Conservation (phyloP, 2,113 vertebrate genomes). For the Mobula hypostoma region DNA sequence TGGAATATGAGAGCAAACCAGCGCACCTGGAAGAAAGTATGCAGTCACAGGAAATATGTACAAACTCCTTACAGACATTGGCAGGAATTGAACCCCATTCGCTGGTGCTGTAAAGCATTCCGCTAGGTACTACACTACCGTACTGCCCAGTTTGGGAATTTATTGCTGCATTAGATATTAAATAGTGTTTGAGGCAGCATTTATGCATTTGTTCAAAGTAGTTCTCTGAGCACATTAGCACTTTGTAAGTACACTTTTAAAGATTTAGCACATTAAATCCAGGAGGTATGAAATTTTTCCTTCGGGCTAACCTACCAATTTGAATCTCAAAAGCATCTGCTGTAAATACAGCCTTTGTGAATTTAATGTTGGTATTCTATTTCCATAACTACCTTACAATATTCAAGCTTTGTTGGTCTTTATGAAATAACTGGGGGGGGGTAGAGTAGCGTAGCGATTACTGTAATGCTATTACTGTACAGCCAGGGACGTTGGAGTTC, state of each 20-base stretch:
- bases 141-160: neutral
- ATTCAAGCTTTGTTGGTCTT: neutral
- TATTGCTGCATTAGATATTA: neutral
- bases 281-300: neutral
- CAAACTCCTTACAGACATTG: too few species aligned
- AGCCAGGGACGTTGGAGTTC: too few species aligned
- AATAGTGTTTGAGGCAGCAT: neutral
- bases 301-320: neutral
- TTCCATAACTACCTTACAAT: neutral
- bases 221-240: neutral
- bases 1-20: too few species aligned
- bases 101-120: too few species aligned
- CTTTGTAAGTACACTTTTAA: neutral
- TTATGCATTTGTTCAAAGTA: neutral
- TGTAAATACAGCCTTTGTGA: neutral
- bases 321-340: neutral
- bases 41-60: too few species aligned
- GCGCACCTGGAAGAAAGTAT: too few species aligned
- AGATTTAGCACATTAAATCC: neutral
- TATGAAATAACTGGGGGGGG: neutral
- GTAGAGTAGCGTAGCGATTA: too few species aligned
- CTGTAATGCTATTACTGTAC: too few species aligned
- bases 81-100: too few species aligned
- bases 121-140: too few species aligned
- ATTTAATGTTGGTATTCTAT: neutral